These are phyloP conservation scores for Drosophila austrosaltans DNA, from an alignment of 2,888 invertebrate genomes.

Conservation along the genomic window DNA sequence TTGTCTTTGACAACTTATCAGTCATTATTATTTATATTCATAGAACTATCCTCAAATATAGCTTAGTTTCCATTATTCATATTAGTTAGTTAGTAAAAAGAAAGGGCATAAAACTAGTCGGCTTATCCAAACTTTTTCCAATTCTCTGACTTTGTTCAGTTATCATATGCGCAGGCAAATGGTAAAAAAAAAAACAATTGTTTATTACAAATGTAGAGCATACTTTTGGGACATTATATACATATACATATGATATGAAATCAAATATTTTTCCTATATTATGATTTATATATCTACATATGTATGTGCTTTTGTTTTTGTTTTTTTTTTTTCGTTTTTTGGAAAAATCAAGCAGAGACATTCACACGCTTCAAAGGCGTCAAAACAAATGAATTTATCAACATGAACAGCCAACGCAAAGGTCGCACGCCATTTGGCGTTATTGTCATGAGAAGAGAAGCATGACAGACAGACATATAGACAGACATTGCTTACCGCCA, in stretches of 20 bases:
- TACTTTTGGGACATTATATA: constrained; percentile 6
- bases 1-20: no score
- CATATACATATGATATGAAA: background rate
- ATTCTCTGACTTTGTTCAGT: background rate
- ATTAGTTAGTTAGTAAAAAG: no score
- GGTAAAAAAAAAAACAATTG: background rate
- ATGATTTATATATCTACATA: background rate
- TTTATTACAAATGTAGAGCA: constrained; percentile 1
- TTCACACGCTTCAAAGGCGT: constrained; percentile 43
- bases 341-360: constrained; percentile 10
- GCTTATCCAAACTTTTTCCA: no score
- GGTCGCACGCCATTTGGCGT: constrained; percentile 62
- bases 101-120: no score
- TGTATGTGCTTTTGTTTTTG: background rate
- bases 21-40: no score
- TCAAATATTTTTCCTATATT: background rate
- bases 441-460: constrained; percentile 34
- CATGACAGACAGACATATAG: constrained; percentile 27
- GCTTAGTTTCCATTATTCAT: no score
- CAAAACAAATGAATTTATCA: constrained; percentile 63
- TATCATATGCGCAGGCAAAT: background rate
- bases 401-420: constrained; percentile 30
- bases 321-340: background rate
- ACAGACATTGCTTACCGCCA: constrained; percentile 6
- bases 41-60: no score